Percentiles rank a stretch among this genome's conserved stretches.
These are phyloP conservation scores for Axis porcinus DNA, from an alignment of 2,113 vertebrate species.

Conservation along the genomic window DNA sequence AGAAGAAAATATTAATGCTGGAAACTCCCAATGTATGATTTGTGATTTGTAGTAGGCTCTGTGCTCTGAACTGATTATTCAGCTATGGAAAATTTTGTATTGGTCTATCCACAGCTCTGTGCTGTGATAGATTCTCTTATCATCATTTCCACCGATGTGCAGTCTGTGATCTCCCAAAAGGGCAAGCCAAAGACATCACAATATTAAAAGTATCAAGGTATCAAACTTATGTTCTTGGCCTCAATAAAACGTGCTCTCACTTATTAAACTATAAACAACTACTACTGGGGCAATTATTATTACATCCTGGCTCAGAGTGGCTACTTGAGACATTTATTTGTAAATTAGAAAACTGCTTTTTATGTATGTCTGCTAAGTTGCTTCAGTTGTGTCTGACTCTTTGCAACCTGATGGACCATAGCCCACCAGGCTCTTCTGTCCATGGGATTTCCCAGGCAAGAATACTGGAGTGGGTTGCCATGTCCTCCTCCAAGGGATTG, in stretches of 20 bases:
- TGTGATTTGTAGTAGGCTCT: neutral
- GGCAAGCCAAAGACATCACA: neutral
- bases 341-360: neutral
- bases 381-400: neutral
- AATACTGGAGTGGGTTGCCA: neutral
- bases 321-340: slow-evolving; percentile 5
- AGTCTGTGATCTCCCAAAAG: neutral
- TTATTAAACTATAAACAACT: neutral
- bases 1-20: slow-evolving; percentile 5
- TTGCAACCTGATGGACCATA: neutral
- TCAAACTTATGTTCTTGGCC: neutral
- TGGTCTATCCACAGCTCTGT: neutral
- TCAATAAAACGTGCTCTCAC: neutral
- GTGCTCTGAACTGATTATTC: neutral
- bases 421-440: neutral
- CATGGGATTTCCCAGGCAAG: neutral
- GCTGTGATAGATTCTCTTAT: neutral
- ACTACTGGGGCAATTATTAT: neutral
- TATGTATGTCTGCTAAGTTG: neutral
- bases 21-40: neutral
- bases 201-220: neutral
- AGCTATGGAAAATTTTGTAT: neutral
- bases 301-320: neutral
- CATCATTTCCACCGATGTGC: neutral
- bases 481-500: neutral